Conservation (phyloP, 2,888 invertebrate species). For the Aleiodes testaceus region DNA sequence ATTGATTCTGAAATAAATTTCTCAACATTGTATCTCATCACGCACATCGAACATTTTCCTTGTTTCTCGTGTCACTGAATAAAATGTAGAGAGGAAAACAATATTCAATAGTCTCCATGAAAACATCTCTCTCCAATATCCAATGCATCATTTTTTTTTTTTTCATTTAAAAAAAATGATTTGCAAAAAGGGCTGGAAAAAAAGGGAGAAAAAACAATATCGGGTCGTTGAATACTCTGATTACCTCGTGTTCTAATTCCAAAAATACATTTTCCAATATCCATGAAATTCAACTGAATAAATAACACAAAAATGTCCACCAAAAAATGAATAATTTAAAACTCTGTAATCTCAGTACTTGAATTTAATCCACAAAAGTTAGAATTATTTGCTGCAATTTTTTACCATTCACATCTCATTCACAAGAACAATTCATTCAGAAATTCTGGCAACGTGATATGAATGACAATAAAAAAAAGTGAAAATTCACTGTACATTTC, state of each 20-base stretch:
- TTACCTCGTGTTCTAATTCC: constrained; percentile 30
- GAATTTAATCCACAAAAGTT: not conserved
- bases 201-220: constrained; percentile 34
- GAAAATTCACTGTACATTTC: not conserved
- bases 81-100: no score
- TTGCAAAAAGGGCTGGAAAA: not conserved
- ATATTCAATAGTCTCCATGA: no score
- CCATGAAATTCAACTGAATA: constrained; percentile 25
- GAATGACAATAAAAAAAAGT: not conserved
- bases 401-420: no score
- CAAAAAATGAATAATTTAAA: not conserved
- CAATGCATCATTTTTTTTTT: no score
- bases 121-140: no score
- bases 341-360: not conserved
- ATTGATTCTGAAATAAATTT: no score
- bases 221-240: constrained; percentile 25
- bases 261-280: constrained; percentile 38
- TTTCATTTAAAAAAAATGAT: not conserved
- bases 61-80: not conserved
- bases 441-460: constrained; percentile 11
- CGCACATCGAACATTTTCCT: not conserved
- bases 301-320: constrained; percentile 4
- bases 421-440: not conserved
- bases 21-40: not conserved
- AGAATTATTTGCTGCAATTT: not conserved